Conservation (phyloP, 1,140 invertebrate species). For the Holotrichia oblita region DNA sequence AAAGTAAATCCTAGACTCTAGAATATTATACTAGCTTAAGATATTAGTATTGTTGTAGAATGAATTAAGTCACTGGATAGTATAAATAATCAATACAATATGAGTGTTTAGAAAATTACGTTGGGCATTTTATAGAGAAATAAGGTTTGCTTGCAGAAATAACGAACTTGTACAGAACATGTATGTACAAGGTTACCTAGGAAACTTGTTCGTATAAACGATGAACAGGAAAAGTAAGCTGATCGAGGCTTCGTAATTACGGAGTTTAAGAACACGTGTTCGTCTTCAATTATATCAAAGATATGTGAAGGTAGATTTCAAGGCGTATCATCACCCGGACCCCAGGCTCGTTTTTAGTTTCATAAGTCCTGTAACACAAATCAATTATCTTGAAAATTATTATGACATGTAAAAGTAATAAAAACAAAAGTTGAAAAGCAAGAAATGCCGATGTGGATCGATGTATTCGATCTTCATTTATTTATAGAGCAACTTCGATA, state of each 20-base stretch:
- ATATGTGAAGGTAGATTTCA: background rate
- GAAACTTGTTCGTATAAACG: background rate
- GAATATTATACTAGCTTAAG: no score
- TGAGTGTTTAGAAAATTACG: background rate
- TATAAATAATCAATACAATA: background rate
- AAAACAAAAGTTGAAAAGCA: background rate
- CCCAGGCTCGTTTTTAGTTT: background rate
- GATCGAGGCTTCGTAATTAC: background rate
- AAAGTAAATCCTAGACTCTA: no score
- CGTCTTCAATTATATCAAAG: background rate
- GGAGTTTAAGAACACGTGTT: conserved; percentile 1
- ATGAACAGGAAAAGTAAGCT: background rate
- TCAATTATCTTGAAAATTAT: conserved; percentile 32
- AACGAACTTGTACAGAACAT: background rate
- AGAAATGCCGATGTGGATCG: background rate
- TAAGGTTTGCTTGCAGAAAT: background rate
- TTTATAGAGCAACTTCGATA: conserved; percentile 9
- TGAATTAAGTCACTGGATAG: no score
- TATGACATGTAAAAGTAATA: background rate
- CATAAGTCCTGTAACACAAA: background rate
- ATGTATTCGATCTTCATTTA: conserved; percentile 30
- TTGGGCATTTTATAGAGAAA: background rate
- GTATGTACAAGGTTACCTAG: background rate
- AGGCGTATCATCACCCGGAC: background rate
- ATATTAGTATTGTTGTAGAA: no score